Evolutionary conservation across 2,888 invertebrate genomes (phyloP).

Genomic region (Tortrix viridana): DNA sequence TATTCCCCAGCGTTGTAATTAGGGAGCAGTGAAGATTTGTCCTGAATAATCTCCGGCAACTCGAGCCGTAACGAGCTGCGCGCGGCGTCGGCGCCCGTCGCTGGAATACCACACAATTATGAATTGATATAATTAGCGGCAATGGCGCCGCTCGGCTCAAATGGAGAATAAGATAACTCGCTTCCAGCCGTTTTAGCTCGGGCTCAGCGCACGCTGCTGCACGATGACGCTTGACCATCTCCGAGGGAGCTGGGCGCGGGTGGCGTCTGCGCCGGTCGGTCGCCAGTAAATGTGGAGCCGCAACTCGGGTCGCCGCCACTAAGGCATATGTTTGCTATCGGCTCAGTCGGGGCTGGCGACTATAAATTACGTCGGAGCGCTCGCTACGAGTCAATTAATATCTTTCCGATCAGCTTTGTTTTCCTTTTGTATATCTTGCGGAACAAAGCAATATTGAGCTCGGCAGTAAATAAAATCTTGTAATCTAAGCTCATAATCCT

Average conservation of each 20-base stretch:
- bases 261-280: too few relatives aligned
- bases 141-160: too few relatives aligned
- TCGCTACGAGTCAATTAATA: not conserved
- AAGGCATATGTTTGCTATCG: not conserved
- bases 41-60: too few relatives aligned
- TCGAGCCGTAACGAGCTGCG: not conserved
- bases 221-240: conserved; percentile 9
- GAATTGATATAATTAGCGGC: too few relatives aligned
- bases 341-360: not conserved
- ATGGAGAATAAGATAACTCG: conserved; percentile 2
- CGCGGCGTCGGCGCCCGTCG: not conserved
- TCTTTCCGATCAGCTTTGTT: not conserved
- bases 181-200: not conserved
- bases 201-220: conserved; percentile 15
- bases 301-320: not conserved
- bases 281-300: too few relatives aligned
- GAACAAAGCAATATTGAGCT: not conserved
- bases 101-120: not conserved
- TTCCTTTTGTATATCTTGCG: not conserved
- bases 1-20: conserved; percentile 3
- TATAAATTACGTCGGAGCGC: not conserved
- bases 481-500: conserved; percentile 20
- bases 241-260: too few relatives aligned
- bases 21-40: too few relatives aligned
- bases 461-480: conserved; percentile 10